Conservation (phyloP, 2,113 vertebrate species). For the Poecile atricapillus region DNA sequence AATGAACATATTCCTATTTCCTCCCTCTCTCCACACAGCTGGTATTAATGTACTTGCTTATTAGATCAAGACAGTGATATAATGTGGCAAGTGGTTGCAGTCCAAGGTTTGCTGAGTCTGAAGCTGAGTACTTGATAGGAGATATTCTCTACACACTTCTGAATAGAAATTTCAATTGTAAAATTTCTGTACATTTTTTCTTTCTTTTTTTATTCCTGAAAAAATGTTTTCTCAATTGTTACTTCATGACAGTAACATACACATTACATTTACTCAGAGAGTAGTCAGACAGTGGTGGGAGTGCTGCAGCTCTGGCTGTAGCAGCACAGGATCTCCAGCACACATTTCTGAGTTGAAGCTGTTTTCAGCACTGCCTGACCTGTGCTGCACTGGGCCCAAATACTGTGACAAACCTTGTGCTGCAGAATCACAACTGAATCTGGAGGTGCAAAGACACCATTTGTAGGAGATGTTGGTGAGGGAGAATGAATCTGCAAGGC, state of each 20-base stretch:
- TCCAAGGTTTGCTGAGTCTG: not conserved
- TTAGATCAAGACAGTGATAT: constrained; percentile 19
- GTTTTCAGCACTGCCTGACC: fast-evolving
- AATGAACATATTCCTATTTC: constrained; percentile 31
- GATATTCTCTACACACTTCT: not conserved
- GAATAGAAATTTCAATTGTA: not conserved
- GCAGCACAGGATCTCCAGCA: not conserved
- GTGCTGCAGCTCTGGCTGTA: not conserved
- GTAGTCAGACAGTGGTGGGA: not conserved
- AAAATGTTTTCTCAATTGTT: not conserved
- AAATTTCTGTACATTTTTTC: not conserved
- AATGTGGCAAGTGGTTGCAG: not conserved
- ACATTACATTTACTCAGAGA: not conserved
- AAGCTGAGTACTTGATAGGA: not conserved
- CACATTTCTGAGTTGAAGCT: not conserved
- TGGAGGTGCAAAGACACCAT: not conserved
- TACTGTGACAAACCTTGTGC: not conserved
- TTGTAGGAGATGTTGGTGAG: not conserved
- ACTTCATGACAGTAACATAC: not conserved
- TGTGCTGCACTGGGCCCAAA: not conserved
- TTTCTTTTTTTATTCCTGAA: not conserved
- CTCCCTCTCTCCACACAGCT: constrained; percentile 9
- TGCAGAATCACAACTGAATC: not conserved
- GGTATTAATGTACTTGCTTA: constrained; percentile 40
- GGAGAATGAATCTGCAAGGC: not conserved